phyloP scores from a whole-genome alignment of 53 echinoderm and acorn worm genomes.

The Echinometra lucunter region DNA sequence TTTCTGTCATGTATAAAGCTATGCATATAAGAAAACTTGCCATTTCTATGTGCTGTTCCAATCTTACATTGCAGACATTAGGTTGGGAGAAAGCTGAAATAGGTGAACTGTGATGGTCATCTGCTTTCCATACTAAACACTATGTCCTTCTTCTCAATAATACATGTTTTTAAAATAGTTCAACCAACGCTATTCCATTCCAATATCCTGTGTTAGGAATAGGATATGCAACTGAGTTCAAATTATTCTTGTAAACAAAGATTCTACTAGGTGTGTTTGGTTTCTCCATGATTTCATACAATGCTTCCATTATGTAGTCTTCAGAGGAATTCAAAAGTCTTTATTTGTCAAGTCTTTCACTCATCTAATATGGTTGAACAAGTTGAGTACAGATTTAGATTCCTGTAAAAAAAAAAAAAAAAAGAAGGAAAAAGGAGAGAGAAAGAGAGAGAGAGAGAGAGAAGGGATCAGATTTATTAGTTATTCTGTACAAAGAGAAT shows the following conservation, averaged over 20 bases:
- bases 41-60: too few species aligned
- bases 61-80: not conserved
- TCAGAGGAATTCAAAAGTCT: not conserved
- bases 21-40: too few species aligned
- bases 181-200: not conserved
- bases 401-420: conserved; percentile 71
- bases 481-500: not conserved
- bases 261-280: not conserved
- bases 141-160: not conserved
- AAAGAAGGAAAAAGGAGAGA: too few species aligned
- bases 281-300: not conserved
- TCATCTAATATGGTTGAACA: conserved; percentile 97
- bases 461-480: not conserved
- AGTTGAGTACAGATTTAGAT: conserved; percentile 96
- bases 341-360: not conserved
- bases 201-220: not conserved
- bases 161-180: not conserved
- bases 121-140: not conserved
- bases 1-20: too few species aligned
- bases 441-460: not conserved
- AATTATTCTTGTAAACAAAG: not conserved
- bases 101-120: not conserved
- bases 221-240: not conserved
- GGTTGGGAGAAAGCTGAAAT: not conserved
- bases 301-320: not conserved